Evolutionary conservation across 2,888 invertebrate genomes (phyloP), one percentile per base, ranked within the genome.

Genomic region (Rhopalosiphum nymphaeae): DNA sequence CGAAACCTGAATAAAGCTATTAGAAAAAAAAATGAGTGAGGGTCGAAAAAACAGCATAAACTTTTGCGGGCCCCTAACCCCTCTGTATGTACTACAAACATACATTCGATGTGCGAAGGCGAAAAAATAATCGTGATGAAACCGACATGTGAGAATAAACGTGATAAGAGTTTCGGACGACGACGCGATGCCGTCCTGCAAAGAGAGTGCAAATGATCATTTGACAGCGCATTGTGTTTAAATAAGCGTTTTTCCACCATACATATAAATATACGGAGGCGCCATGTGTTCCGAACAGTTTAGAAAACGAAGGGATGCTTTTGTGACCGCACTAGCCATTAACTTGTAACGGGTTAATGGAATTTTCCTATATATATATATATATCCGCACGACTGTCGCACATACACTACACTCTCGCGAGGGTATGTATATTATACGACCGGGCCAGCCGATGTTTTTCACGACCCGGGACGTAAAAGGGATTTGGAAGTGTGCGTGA

Each of bases 281-380:
- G n/a, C 92, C 92, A 42, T 88, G 92, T 92, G 92, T 88, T 61
- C 67, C 29, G 92, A 92, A 92, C 92, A 67, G 92, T 92, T 92
- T 92, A 87, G 61, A 49, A 86, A 91, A 36, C 92, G 61, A 89
- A 89, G 84, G 78, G 89, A 89, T 44, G 89, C 89, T 89, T 93
- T 84, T 84, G 93, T 84, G 84, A 93, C 89, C 93, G 84, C 92
- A 87, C 67, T 49, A 61, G 89, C 93, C 93, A 89, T 93, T 93
- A 93, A 89, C 93, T 93, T 84, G 89, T 93, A 89, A 89, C 89
- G 93, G 93, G 93, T 93, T 93, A 93, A 93, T 93, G 93, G 93
- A 93, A 93, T 93, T 89, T 93, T 5, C 78, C 84, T 49, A 86
- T 61, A 56, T 25, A 90, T 53, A 53, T 53, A 53, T 26, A 57